Conservation (phyloP, 2,113 vertebrate genomes). For the Archocentrus centrarchus region DNA sequence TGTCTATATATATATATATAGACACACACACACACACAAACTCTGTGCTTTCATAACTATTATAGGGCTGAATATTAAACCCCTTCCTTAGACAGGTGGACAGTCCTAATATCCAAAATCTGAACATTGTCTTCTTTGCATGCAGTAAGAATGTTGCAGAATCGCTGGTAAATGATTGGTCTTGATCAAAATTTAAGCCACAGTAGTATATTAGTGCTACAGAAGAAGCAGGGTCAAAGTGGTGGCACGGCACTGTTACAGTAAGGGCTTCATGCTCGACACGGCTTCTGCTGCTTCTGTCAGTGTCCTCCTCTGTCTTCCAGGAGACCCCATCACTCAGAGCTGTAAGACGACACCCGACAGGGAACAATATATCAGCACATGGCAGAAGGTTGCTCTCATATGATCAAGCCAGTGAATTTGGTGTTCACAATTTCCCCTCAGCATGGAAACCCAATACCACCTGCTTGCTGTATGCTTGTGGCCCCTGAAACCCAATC, state of each 20-base stretch:
- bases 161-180: too few species aligned
- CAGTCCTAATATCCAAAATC: too few species aligned
- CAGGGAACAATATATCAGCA: constrained; percentile 83
- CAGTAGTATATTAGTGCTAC: background rate
- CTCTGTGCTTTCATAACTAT: too few species aligned
- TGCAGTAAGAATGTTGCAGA: too few species aligned
- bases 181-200: too few species aligned
- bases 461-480: constrained; percentile 35
- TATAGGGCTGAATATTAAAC: too few species aligned
- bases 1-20: too few species aligned
- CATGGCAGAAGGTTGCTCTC: constrained; percentile 71
- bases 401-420: constrained; percentile 72
- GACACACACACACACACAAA: too few species aligned
- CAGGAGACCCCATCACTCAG: constrained; percentile 82
- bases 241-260: background rate
- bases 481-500: constrained; percentile 74
- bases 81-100: too few species aligned
- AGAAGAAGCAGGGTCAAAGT: background rate
- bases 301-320: constrained; percentile 72
- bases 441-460: constrained; percentile 70
- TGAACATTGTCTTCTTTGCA: too few species aligned
- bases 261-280: constrained; percentile 21
- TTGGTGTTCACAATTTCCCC: constrained; percentile 55
- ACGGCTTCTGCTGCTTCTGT: constrained; percentile 63
- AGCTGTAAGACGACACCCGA: constrained; percentile 84